Percentiles rank a stretch among this genome's conserved stretches.
These are phyloP conservation scores for Neodiprion pinetum DNA, from an alignment of 1,140 invertebrate species.

Conservation along the genomic window DNA sequence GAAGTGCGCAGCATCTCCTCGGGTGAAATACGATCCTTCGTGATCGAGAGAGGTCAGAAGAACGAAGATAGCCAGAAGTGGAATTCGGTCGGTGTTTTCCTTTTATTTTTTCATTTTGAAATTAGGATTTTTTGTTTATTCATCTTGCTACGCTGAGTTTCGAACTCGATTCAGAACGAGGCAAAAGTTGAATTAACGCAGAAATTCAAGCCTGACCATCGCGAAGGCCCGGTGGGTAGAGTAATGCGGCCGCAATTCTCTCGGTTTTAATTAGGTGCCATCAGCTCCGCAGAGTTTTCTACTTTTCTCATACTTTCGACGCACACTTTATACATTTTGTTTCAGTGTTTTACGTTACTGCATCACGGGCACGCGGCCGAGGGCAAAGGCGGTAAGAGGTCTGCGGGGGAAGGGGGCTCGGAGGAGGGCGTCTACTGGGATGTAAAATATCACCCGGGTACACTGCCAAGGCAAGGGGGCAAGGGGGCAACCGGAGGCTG, in stretches of 20 bases:
- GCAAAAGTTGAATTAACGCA: not conserved
- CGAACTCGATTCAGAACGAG: not conserved
- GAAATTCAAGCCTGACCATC: not conserved
- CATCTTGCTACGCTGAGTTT: no score
- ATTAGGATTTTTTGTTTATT: no score
- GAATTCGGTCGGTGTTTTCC: no score
- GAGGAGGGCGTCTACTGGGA: no score
- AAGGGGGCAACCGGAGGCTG: not conserved
- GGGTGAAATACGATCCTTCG: no score
- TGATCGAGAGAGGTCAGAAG: no score
- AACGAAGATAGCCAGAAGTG: no score
- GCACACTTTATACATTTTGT: not conserved
- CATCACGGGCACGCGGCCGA: not conserved
- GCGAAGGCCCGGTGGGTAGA: not conserved
- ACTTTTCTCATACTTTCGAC: slow-evolving; percentile 1
- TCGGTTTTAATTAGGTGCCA: slow-evolving; percentile 5
- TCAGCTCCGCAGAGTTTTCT: slow-evolving; percentile 1
- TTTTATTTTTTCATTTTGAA: no score
- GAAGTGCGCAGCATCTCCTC: no score
- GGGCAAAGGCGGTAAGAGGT: not conserved
- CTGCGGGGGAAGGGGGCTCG: no score
- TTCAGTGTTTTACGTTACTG: not conserved
- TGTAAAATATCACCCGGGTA: slow-evolving; percentile 2
- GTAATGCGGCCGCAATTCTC: not conserved
- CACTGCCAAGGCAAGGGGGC: not conserved